Evolutionary conservation across 2,888 invertebrate genomes (phyloP).

Genomic region (Nomada goodeniana): DNA sequence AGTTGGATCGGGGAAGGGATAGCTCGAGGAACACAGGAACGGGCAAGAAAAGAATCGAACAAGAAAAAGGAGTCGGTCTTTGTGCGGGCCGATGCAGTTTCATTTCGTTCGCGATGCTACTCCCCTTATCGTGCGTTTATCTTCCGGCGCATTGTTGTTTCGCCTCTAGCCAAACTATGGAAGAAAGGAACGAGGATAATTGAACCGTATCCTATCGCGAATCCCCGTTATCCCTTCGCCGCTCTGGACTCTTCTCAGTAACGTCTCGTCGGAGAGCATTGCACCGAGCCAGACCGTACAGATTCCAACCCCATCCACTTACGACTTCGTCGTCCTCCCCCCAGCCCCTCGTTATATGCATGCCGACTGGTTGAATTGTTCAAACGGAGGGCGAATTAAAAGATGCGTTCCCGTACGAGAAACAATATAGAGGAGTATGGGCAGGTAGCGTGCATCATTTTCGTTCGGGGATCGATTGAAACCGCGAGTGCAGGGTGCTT

Average conservation of each 20-base stretch:
- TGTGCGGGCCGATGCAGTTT: slow-evolving; percentile 68
- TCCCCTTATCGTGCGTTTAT: slow-evolving; percentile 79
- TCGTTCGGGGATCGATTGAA: not conserved
- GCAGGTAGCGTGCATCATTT: no score
- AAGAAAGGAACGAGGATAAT: slow-evolving; percentile 78
- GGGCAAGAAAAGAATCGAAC: not conserved
- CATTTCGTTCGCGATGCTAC: slow-evolving; percentile 74
- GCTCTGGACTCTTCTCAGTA: slow-evolving; percentile 39
- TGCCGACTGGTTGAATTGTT: slow-evolving; percentile 53
- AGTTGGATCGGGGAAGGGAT: not conserved
- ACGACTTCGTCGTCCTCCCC: not conserved
- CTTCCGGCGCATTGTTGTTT: slow-evolving; percentile 80
- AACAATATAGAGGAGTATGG: slow-evolving; percentile 21
- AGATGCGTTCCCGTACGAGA: slow-evolving; percentile 48
- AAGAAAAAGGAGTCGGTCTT: slow-evolving; percentile 17
- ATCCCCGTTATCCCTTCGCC: slow-evolving; percentile 66
- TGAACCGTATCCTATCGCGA: slow-evolving; percentile 76
- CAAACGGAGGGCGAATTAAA: slow-evolving; percentile 56
- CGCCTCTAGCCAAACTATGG: slow-evolving; percentile 53
- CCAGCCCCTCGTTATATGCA: slow-evolving; percentile 16
- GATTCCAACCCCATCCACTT: slow-evolving; percentile 21
- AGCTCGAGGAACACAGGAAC: not conserved
- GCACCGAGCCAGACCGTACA: slow-evolving; percentile 24
- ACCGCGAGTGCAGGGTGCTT: not conserved
- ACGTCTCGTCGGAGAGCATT: slow-evolving; percentile 53